Evolutionary conservation across 2,113 vertebrate genomes (phyloP).

Genomic region (Diadophis punctatus): DNA sequence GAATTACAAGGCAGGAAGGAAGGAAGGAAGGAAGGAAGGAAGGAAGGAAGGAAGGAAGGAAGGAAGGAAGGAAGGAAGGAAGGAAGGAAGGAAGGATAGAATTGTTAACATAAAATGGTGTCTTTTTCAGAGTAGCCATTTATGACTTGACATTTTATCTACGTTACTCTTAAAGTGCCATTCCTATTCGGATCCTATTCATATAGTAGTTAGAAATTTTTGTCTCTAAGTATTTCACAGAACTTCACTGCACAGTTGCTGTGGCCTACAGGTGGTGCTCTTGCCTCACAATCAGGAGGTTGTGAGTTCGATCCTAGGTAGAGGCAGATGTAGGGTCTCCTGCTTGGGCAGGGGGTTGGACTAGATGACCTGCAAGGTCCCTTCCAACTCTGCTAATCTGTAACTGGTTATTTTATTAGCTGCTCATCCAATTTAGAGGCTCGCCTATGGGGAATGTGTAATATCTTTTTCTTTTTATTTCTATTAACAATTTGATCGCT

Average conservation of each 20-base stretch:
- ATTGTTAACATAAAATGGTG: not conserved
- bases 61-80: too few relatives aligned
- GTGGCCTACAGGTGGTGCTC: too few relatives aligned
- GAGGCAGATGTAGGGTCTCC: too few relatives aligned
- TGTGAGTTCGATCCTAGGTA: too few relatives aligned
- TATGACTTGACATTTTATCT: not conserved
- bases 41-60: too few relatives aligned
- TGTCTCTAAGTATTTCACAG: not conserved
- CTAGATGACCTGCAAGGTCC: too few relatives aligned
- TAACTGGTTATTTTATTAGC: not conserved
- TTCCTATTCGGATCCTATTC: not conserved
- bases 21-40: not conserved
- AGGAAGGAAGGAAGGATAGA: not conserved
- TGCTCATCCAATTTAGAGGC: not conserved
- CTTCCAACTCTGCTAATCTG: too few relatives aligned
- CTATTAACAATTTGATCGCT: not conserved
- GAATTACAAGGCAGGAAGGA: not conserved
- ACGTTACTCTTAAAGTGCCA: not conserved
- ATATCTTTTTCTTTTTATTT: not conserved
- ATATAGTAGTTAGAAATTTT: not conserved
- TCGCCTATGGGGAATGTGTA: not conserved
- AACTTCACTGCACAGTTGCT: not conserved
- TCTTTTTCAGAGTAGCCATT: not conserved
- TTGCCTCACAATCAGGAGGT: too few relatives aligned
- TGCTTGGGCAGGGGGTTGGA: too few relatives aligned